phyloP scores from a whole-genome alignment of 1,140 invertebrate species.

The Aphis craccivora region DNA sequence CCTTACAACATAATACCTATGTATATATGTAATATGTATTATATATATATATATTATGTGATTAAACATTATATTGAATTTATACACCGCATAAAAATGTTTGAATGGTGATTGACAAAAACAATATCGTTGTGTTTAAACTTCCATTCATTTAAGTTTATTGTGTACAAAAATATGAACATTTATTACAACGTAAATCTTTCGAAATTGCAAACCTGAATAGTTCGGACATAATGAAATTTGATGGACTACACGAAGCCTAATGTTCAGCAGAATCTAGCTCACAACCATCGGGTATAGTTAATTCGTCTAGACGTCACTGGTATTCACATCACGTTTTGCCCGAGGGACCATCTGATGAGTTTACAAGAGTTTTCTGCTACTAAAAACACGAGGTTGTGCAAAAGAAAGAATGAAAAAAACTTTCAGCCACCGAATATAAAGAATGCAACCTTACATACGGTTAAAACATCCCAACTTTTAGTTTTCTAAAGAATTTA shows the following conservation, averaged over 20 bases:
- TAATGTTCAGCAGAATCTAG: constrained; percentile 37
- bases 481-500: constrained; percentile 23
- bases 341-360: constrained; percentile 49
- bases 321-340: constrained; percentile 54
- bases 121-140: background rate
- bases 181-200: constrained; percentile 27
- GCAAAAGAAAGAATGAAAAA: background rate
- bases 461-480: background rate
- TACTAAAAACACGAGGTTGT: constrained; percentile 40
- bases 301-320: constrained; percentile 48
- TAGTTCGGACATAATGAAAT: constrained; percentile 47
- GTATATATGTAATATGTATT: no score
- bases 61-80: background rate
- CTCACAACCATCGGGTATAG: background rate
- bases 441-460: constrained; percentile 31
- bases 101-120: background rate
- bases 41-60: background rate
- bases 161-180: constrained; percentile 1
- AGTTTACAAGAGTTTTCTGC: constrained; percentile 57
- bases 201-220: constrained; percentile 27
- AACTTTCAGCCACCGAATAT: constrained; percentile 10
- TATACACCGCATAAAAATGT: background rate
- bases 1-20: background rate
- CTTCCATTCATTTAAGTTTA: background rate
- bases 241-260: constrained; percentile 28